Base-by-base conservation (phyloP, 2,797 vertebrate genomes). In the Diceros bicornis region DNA sequence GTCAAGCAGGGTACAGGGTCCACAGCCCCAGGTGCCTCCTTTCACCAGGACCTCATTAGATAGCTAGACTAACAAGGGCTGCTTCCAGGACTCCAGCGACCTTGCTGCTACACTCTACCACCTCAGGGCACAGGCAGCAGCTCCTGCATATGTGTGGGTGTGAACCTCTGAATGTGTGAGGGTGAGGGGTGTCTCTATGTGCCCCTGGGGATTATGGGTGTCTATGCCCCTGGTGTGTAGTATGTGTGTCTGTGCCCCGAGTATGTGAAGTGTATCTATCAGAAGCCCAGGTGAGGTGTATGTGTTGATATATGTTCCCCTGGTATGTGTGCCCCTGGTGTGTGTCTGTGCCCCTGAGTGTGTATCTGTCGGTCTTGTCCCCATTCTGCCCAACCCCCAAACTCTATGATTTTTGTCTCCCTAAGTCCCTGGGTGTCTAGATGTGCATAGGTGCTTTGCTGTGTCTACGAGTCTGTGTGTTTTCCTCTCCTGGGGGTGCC, bases 31-130 rank as follows among this genome's bases (percentile, higher is more conserved):
- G 98, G 98, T 89, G 17, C 44, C 10, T 75, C 74, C 91, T 97
- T 92, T 96, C 81, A 92, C 47, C 94, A 75, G 85, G 44, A 95
- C 93, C 98, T 98, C 97, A 98, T 98, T 98, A 97, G 89, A 75
- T 91, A 64, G 75, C 44, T 62, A 17, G 41, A 66, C 34, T 98
- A 98, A 98, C 91, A 62, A 98, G 97, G 84, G 41, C 59, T 64
- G 55, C 47, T 64, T 21, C 1, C 0, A 83, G 52, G 44, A n/a
- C 34, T 72, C 52, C 55, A 27, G 81, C 1, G 9, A 95, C 89
- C 77, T 91, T 66, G 41, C 41, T 34, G 69, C 57, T 79, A 75
- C 86, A 17, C 41, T 74, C 72, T 18, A 5, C 41, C 66, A 50
- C 50, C 0, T 0, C 27, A 52, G 83, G 86, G 66, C 66, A 72